A percentile compares a stretch with the other conserved stretches of the same genome.
These are phyloP conservation scores for Mus musculus DNA, from an alignment of 2,113 vertebrate genomes.

Conservation along the genomic window DNA sequence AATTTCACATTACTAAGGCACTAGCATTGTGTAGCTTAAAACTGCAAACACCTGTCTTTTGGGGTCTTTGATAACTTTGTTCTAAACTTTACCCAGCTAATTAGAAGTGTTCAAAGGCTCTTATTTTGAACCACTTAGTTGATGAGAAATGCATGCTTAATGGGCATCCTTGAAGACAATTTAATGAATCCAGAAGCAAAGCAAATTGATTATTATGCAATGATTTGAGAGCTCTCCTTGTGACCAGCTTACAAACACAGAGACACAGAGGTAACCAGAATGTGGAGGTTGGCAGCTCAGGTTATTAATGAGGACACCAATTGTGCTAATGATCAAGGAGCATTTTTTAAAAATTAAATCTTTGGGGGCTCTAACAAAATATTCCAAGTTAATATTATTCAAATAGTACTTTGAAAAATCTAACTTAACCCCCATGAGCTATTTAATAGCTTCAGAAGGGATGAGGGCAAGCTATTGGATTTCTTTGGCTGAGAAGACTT, in stretches of 20 bases:
- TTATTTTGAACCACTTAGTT: conserved; percentile 87
- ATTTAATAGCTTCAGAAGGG: conserved; percentile 50
- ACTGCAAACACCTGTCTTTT: conserved; percentile 78
- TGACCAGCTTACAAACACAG: conserved; percentile 72
- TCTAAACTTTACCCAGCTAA: conserved; percentile 87
- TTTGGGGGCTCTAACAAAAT: conserved; percentile 60
- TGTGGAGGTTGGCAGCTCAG: conserved; percentile 42
- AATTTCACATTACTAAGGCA: conserved; percentile 64
- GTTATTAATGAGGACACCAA: conserved; percentile 74
- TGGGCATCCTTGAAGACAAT: conserved; percentile 84
- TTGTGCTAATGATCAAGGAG: conserved; percentile 65
- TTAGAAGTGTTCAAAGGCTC: conserved; percentile 86
- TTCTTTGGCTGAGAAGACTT: conserved; percentile 55
- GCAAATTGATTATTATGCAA: conserved; percentile 83
- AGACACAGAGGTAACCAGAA: conserved; percentile 68
- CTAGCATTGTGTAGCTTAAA: conserved; percentile 55
- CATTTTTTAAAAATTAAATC: conserved; percentile 66
- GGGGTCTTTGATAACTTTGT: conserved; percentile 84
- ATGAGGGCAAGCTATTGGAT: background rate
- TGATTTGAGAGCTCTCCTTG: conserved; percentile 75
- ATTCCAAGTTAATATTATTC: conserved; percentile 64
- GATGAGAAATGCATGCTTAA: conserved; percentile 87
- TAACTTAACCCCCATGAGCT: conserved; percentile 39
- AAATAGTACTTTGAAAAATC: conserved; percentile 66
- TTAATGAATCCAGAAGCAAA: conserved; percentile 87